Base-by-base conservation (phyloP, 2,797 vertebrate species). In the Acridotheres tristis region DNA sequence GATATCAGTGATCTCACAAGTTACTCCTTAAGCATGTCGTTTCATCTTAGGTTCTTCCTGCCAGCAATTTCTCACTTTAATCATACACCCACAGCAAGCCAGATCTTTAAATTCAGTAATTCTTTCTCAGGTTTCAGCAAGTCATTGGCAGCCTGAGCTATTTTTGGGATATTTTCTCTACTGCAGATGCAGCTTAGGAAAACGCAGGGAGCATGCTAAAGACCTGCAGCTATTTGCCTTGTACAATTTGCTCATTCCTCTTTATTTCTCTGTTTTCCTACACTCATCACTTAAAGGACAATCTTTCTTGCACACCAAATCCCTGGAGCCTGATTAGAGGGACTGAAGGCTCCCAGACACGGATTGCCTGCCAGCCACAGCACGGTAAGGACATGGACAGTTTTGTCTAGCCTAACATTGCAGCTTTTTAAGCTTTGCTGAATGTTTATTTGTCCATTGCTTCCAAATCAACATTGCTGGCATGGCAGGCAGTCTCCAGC, bases 61-160 rank as follows among this genome's bases (percentile, higher is more conserved):
- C 96, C 97, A 97, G 94, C 94, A 93, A 97, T 98, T 97, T 96
- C 93, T 94, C 95, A 97, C 96, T 98, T 97, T 97, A 96, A 98
- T 97, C 97, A 90, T 85, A 98, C 97, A 97, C 97, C 96, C 98
- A 97, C 96, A 97, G 97, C 95, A 95, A 97, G 97, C 97, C 97
- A 97, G 97, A 97, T 97, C 97, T 97, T 97, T 97, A 96, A 97
- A 97, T 98, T 98, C 97, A 97, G 97, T 97, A 96, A 97, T 97
- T 98, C 97, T 98, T 98, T 97, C 97, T 98, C 97, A 97, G 98
- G 97, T 98, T 98, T 98, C 98, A 97, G 97, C 89, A 94, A 97
- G 96, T 96, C 97, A 97, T 97, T 97, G 98, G 97, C 97, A 97
- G 98, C 96, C 97, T 96, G 98, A 96, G 98, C 98, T 98, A 97